These are phyloP conservation scores for Apodemia mormo DNA, from an alignment of 2,888 invertebrate species.

Conservation along the genomic window DNA sequence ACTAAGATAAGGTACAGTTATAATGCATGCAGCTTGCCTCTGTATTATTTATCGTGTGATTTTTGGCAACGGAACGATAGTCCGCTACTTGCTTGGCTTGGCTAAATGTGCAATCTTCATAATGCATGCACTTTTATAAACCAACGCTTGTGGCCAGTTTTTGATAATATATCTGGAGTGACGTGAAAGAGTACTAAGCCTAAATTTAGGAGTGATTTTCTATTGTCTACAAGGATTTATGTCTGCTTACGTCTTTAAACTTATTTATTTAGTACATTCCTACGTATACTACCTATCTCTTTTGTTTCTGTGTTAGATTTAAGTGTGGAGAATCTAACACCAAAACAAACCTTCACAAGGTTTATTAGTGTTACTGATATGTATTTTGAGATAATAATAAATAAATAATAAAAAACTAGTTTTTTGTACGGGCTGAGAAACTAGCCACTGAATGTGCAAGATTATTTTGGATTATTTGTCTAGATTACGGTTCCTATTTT, in stretches of 20 bases:
- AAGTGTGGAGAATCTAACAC: too few species aligned
- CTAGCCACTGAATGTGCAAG: background rate
- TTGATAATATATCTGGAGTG: constrained; percentile 47
- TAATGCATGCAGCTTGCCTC: constrained; percentile 79
- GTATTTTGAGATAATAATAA: too few species aligned
- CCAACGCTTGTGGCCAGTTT: constrained; percentile 55
- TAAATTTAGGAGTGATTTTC: constrained; percentile 23
- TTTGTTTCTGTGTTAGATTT: too few species aligned
- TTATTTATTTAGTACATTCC: background rate
- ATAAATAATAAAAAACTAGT: background rate
- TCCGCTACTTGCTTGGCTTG: constrained; percentile 67
- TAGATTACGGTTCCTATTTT: too few species aligned
- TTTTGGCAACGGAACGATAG: constrained; percentile 75
- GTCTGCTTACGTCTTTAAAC: background rate
- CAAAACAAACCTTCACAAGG: too few species aligned
- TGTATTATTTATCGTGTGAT: constrained; percentile 80
- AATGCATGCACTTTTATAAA: constrained; percentile 77
- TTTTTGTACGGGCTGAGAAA: background rate
- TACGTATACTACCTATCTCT: background rate
- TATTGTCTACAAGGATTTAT: background rate
- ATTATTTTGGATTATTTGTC: background rate
- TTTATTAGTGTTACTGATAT: too few species aligned
- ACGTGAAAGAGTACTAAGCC: constrained; percentile 34
- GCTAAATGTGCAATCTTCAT: constrained; percentile 80
- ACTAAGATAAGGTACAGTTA: constrained; percentile 78